Evolutionary conservation across 2,113 vertebrate genomes (phyloP).

Genomic region (Dicerorhinus sumatrensis): DNA sequence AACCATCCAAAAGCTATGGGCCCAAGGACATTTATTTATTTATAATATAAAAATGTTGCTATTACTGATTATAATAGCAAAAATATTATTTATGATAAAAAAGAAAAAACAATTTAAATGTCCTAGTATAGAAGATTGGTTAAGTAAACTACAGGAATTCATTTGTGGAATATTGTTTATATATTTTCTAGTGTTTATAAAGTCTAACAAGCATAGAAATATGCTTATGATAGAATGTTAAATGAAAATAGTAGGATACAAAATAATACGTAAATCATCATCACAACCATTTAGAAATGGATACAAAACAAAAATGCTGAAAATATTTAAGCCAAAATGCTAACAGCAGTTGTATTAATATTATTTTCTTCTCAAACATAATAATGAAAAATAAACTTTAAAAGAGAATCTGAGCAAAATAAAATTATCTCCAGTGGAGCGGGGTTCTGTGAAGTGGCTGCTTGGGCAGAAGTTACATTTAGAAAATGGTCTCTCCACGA

Average conservation of each 20-base stretch:
- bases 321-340: background rate
- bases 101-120: background rate
- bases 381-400: slow-evolving; percentile 16
- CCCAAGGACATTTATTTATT: background rate
- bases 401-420: background rate
- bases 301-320: background rate
- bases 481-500: background rate
- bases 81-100: background rate
- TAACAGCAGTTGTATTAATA: background rate
- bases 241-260: background rate
- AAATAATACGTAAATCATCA: background rate
- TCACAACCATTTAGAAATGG: background rate
- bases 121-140: background rate
- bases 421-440: background rate
- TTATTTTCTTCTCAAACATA: background rate
- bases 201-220: background rate
- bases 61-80: background rate
- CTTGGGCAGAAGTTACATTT: background rate
- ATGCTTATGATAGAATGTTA: background rate
- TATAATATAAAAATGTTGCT: background rate
- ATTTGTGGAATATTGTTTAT: background rate
- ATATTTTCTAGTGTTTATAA: background rate
- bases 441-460: background rate
- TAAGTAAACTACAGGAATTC: background rate
- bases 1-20: background rate